Percentiles rank a stretch among this genome's conserved stretches.
Conservation (phyloP, 2,797 vertebrate genomes). For the Alosa sapidissima region DNA sequence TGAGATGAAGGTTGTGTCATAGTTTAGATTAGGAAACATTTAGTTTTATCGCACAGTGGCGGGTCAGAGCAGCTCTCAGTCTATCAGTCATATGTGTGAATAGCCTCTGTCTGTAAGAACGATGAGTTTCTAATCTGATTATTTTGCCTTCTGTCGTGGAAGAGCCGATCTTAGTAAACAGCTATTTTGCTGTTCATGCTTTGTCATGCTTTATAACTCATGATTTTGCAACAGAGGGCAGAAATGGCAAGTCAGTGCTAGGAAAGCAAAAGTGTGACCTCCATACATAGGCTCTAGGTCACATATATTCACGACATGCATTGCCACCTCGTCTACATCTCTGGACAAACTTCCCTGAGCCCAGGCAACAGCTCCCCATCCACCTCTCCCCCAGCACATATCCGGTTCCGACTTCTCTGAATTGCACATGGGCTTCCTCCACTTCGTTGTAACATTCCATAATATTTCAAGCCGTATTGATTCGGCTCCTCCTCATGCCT, state of each 20-base stretch:
- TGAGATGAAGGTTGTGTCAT: slow-evolving; percentile 9
- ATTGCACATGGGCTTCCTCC: background rate
- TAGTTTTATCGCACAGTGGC: background rate
- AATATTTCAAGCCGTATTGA: slow-evolving; percentile 8
- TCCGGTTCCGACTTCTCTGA: background rate
- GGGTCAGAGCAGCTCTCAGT: background rate
- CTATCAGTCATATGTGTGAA: background rate
- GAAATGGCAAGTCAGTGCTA: background rate
- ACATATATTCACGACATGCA: background rate
- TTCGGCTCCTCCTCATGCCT: background rate
- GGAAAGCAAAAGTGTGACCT: slow-evolving; percentile 1
- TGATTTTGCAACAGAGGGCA: background rate
- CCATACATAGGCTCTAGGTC: background rate
- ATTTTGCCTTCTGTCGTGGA: background rate
- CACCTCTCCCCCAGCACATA: background rate
- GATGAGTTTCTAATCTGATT: background rate
- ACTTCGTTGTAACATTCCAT: background rate
- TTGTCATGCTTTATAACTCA: background rate
- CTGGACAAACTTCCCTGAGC: background rate
- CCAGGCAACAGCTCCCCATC: background rate
- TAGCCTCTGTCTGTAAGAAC: background rate
- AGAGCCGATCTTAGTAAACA: background rate
- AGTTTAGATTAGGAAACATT: slow-evolving; percentile 14
- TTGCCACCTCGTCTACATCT: background rate
- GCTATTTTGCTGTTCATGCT: slow-evolving; percentile 3